Evolutionary conservation across 2,797 vertebrate genomes (phyloP).

Genomic region (Lophotriccus pileatus): DNA sequence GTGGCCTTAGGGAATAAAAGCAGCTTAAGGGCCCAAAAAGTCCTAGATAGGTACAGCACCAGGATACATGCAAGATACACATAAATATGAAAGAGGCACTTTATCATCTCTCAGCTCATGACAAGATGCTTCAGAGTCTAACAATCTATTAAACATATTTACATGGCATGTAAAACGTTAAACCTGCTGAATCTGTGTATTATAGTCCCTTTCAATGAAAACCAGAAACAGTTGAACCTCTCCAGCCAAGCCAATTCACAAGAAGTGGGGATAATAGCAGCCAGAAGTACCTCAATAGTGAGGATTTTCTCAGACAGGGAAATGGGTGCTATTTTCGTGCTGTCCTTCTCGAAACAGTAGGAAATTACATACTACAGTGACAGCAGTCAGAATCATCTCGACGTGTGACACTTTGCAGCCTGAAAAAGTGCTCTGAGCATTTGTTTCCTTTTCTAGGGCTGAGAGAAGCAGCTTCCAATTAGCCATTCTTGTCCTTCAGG

Average conservation of each 20-base stretch:
- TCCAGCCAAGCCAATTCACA: background rate
- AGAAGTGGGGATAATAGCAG: background rate
- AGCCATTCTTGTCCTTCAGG: background rate
- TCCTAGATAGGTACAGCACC: background rate
- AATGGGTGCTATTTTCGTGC: background rate
- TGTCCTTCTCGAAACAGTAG: background rate
- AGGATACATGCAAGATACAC: background rate
- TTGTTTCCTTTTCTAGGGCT: background rate
- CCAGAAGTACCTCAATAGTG: background rate
- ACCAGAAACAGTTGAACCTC: background rate
- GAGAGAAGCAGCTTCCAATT: constrained; percentile 6
- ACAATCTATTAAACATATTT: background rate
- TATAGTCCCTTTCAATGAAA: background rate
- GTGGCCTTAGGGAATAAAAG: background rate
- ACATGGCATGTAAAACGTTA: background rate
- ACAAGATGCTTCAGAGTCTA: background rate
- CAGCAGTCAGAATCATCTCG: background rate
- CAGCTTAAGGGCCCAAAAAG: background rate
- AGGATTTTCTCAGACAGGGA: background rate
- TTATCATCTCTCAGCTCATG: background rate
- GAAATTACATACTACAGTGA: background rate
- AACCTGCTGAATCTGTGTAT: background rate
- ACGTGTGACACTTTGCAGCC: background rate
- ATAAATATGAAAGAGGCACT: background rate
- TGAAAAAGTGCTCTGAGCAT: background rate